Base-by-base conservation (phyloP, 2,113 vertebrate genomes). In the Arenaria interpres region DNA sequence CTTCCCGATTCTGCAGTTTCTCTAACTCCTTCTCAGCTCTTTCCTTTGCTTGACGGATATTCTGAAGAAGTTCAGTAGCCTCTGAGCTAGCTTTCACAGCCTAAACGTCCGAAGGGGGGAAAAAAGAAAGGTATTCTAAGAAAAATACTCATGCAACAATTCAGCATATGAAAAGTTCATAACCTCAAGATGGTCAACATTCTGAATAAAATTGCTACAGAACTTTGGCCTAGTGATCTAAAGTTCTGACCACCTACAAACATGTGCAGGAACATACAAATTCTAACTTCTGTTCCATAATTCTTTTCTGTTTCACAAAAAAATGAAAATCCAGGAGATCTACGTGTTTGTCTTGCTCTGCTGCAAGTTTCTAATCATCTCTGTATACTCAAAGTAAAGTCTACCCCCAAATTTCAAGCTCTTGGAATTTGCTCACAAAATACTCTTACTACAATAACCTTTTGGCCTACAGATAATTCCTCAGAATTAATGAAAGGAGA, bases 61-160 rank as follows among this genome's bases (percentile, higher is more conserved):
- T 99, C 97, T 99, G 99, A 72, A 99, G 98, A 43, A 99, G 98
- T 93, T 99, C 99, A 1, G 99, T 99, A n/a, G 99, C 99, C 95
- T 99, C 99, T 6, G 98, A 98, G 91, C 98, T 99, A 60, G 99
- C 99, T 97, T 99, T 99, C 48, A 99, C 97, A 12, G 99, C 98
- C 99, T 99, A n/a, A 73, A 51, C 2, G 24, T 60, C 48, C 90
- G 67, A 64, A 50, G 62, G 14, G 14, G 14, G 45, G 20, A 41
- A n/a, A 19, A 39, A 35, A 33, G 45, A 51, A 21, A 30, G 3
- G 3, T 22, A 20, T 56, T 43, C 8, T 4, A 45, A 37, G 33
- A 68, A 74, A 84, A 50, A 51, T 10, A 51, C 4, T 37, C 8
- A 56, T 6, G n/a, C 6, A 69, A 9, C 83, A 73, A 23, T 15